Percentiles rank a stretch among this genome's conserved stretches.
Evolutionary conservation across 2,113 vertebrate genomes (phyloP).

Genomic region (Thamnaconus septentrionalis): DNA sequence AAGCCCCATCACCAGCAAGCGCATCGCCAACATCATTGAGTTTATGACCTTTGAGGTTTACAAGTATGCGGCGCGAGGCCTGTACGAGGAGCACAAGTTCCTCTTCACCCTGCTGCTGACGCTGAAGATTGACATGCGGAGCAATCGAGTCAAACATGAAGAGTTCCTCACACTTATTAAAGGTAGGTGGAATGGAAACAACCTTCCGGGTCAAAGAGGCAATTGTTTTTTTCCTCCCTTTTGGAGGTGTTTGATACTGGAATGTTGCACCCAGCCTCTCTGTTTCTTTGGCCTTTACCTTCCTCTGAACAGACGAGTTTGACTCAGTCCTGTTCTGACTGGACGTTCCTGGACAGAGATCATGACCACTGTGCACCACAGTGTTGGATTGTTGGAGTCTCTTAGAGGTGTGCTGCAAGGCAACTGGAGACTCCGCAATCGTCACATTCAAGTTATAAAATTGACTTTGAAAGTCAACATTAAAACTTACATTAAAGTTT

Average conservation of each 20-base stretch:
- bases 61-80: slow-evolving; percentile 84
- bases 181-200: slow-evolving; percentile 73
- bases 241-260: neutral
- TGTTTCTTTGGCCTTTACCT: no score
- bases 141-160: slow-evolving; percentile 84
- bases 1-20: slow-evolving; percentile 89
- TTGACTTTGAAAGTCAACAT: no score
- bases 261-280: no score
- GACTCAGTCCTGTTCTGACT: no score
- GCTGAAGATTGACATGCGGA: slow-evolving; percentile 94
- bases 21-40: slow-evolving; percentile 90
- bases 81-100: slow-evolving; percentile 96
- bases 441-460: no score
- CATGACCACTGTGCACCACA: no score
- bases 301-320: no score
- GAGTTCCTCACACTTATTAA: slow-evolving; percentile 95
- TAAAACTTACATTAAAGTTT: no score
- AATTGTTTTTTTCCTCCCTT: neutral
- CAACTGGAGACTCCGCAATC: no score
- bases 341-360: no score
- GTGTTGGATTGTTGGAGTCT: no score
- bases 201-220: neutral
- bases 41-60: slow-evolving; percentile 92
- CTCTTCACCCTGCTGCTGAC: slow-evolving; percentile 91
- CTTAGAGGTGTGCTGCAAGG: no score